phyloP scores from a whole-genome alignment of 2,888 invertebrate species.

The Tyria jacobaeae region DNA sequence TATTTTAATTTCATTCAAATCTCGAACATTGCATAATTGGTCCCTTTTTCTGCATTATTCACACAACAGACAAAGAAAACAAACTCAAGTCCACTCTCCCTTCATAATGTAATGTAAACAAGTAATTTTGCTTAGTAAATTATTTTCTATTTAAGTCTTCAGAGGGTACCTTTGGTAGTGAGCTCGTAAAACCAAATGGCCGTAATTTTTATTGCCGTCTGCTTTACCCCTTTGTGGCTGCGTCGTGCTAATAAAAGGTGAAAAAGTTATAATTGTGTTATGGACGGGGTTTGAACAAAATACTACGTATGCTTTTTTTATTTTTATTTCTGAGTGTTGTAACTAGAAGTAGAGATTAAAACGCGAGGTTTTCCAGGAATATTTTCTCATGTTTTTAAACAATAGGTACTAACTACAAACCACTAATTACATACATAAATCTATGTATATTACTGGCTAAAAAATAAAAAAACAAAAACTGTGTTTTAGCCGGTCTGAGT shows the following conservation, averaged over 20 bases:
- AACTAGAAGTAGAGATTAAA: slow-evolving; percentile 3
- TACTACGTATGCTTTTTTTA: slow-evolving; percentile 7
- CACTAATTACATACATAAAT: no score
- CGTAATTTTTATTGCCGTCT: slow-evolving; percentile 50
- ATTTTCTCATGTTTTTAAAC: neutral
- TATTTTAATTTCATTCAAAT: slow-evolving; percentile 4
- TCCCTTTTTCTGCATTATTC: slow-evolving; percentile 38
- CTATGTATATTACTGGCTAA: no score
- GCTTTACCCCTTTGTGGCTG: slow-evolving; percentile 41
- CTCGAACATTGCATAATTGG: slow-evolving; percentile 26
- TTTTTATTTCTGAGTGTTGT: slow-evolving; percentile 4
- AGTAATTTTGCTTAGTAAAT: slow-evolving; percentile 36
- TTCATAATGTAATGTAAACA: slow-evolving; percentile 29
- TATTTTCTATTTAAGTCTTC: slow-evolving; percentile 49
- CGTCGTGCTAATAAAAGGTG: slow-evolving; percentile 24
- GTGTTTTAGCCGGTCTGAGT: no score
- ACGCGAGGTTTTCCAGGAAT: neutral
- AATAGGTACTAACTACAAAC: no score
- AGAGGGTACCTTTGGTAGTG: slow-evolving; percentile 35
- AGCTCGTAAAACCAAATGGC: slow-evolving; percentile 52
- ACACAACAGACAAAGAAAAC: slow-evolving; percentile 31
- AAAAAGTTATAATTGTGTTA: slow-evolving; percentile 26
- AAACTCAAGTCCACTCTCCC: slow-evolving; percentile 14
- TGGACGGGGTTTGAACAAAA: slow-evolving; percentile 14
- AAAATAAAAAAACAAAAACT: no score